Percentiles rank a stretch among this genome's conserved stretches.
phyloP scores from a whole-genome alignment of 2,113 vertebrate genomes.

The Recurvirostra avosetta region DNA sequence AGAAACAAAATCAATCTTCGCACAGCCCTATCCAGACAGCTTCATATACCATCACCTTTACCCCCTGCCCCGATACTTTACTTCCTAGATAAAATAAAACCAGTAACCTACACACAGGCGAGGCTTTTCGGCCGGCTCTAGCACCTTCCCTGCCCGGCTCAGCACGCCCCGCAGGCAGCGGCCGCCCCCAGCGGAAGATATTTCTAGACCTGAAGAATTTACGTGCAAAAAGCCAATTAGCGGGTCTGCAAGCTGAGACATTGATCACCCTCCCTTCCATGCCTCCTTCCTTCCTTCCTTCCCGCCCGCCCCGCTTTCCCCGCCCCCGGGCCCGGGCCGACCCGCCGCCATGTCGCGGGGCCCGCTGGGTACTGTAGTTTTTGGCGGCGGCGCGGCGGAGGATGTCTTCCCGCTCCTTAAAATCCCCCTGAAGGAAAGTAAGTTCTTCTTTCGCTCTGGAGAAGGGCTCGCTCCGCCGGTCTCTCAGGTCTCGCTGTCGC shows the following conservation, averaged over 20 bases:
- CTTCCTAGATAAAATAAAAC: neutral
- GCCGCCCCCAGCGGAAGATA: neutral
- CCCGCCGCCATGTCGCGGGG: neutral
- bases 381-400: neutral
- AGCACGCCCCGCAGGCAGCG: no score
- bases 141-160: neutral
- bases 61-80: neutral
- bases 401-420: neutral
- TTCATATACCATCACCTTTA: neutral
- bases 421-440: neutral
- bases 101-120: neutral
- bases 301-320: neutral
- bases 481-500: neutral
- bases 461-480: no score
- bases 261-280: neutral
- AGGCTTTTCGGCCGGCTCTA: neutral
- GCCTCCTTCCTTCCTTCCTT: neutral
- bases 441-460: neutral
- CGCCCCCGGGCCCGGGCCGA: neutral
- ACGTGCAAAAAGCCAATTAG: neutral
- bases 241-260: rapidly evolving
- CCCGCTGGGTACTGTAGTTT: slow-evolving; percentile 19
- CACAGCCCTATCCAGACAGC: neutral
- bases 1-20: neutral
- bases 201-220: neutral